Evolutionary conservation across 2,888 invertebrate genomes (phyloP).

Genomic region (Cephonodes hylas): DNA sequence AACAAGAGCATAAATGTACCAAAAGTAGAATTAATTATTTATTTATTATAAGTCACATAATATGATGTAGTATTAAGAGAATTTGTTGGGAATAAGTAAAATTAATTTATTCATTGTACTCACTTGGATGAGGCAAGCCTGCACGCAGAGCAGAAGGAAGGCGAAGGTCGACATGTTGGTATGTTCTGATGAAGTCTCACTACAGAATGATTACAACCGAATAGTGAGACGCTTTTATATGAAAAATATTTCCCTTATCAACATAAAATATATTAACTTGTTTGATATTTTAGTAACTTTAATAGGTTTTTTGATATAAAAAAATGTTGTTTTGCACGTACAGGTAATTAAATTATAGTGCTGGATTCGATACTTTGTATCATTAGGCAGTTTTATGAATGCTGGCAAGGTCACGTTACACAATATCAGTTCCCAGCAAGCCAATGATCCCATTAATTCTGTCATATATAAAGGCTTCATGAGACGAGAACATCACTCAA

Average conservation of each 20-base stretch:
- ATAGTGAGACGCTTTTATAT: not conserved
- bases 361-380: not conserved
- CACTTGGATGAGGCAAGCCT: conserved; percentile 42
- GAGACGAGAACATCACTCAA: not conserved
- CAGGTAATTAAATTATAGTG: not conserved
- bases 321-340: not conserved
- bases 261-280: not conserved
- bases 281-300: not conserved
- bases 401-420: not conserved
- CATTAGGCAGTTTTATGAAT: not conserved
- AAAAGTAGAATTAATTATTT: too few relatives aligned
- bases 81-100: not conserved
- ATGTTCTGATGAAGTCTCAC: conserved; percentile 2
- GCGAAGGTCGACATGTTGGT: conserved; percentile 38
- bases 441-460: not conserved
- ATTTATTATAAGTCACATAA: too few relatives aligned
- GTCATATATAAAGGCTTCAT: not conserved
- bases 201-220: conserved; percentile 7
- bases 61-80: not conserved
- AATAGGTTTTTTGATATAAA: not conserved
- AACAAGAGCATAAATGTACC: not conserved
- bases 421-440: not conserved
- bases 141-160: conserved; percentile 35
- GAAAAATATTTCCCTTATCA: not conserved
- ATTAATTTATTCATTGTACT: not conserved